These are phyloP conservation scores for Peromyscus nudipes DNA, from an alignment of 2,797 vertebrate species.

Conservation along the genomic window DNA sequence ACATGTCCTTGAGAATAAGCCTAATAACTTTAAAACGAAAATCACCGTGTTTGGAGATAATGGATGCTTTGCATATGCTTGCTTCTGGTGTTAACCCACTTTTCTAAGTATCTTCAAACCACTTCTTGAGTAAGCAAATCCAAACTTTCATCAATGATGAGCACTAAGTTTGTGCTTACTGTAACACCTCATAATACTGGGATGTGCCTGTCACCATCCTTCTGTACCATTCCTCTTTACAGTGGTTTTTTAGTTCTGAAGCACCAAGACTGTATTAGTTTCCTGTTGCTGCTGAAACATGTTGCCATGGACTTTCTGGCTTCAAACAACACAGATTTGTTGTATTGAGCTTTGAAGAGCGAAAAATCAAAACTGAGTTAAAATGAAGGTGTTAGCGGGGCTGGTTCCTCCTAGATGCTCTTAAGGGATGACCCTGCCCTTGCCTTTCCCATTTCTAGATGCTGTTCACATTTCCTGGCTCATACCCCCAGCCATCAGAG, in stretches of 20 bases:
- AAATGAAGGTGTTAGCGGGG: neutral
- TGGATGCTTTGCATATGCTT: neutral
- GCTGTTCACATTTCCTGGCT: neutral
- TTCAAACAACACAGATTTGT: neutral
- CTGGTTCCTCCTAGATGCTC: neutral
- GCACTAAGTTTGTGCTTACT: neutral
- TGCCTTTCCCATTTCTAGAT: neutral
- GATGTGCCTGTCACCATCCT: neutral
- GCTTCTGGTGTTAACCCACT: neutral
- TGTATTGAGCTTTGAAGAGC: neutral
- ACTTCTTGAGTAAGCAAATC: neutral
- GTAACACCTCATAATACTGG: neutral
- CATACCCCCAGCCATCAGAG: neutral
- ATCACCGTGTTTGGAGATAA: neutral
- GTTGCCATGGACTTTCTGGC: neutral
- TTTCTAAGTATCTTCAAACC: neutral
- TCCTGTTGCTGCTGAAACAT: neutral
- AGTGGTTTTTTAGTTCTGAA: neutral
- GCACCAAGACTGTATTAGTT: neutral
- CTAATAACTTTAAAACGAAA: conserved; percentile 17
- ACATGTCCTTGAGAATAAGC: neutral
- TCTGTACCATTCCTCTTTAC: neutral
- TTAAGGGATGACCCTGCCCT: neutral
- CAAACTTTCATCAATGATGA: conserved; percentile 1
- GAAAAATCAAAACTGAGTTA: neutral